These are phyloP conservation scores for Chesias legatella DNA, from an alignment of 2,888 invertebrate species.

Conservation along the genomic window DNA sequence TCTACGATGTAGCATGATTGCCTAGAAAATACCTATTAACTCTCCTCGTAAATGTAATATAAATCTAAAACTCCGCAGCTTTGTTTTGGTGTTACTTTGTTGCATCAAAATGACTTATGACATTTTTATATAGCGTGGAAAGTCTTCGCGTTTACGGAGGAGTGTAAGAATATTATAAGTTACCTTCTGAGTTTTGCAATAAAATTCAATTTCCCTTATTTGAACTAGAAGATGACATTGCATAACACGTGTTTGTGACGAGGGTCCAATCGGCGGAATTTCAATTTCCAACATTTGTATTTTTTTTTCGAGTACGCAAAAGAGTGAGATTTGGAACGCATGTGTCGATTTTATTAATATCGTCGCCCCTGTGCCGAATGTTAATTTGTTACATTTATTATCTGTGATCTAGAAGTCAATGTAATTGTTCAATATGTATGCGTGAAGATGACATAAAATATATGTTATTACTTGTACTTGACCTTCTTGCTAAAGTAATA, in stretches of 20 bases:
- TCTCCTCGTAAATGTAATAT: too few relatives aligned
- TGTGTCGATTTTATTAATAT: slow-evolving; percentile 46
- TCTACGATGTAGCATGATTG: too few relatives aligned
- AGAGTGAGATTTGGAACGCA: slow-evolving; percentile 48
- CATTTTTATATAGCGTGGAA: slow-evolving; percentile 10
- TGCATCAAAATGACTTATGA: too few relatives aligned
- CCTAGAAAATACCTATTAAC: too few relatives aligned
- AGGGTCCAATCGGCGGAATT: slow-evolving; percentile 52
- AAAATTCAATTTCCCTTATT: slow-evolving; percentile 13
- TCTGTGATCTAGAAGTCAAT: too few relatives aligned
- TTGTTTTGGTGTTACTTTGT: too few relatives aligned
- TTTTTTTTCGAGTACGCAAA: slow-evolving; percentile 45
- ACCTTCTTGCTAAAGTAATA: too few relatives aligned
- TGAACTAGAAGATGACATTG: slow-evolving; percentile 15
- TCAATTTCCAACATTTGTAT: slow-evolving; percentile 50
- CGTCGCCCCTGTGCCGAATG: neutral
- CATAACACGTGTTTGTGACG: slow-evolving; percentile 37
- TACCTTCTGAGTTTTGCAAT: slow-evolving; percentile 5
- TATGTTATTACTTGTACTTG: too few relatives aligned
- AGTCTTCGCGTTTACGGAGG: slow-evolving; percentile 9
- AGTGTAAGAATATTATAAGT: slow-evolving; percentile 11
- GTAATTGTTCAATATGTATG: too few relatives aligned
- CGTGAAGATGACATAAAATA: too few relatives aligned
- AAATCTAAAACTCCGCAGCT: too few relatives aligned
- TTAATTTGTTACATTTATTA: too few relatives aligned